phyloP scores from a whole-genome alignment of 2,797 vertebrate genomes.

The Heteromormyrus szaboi region DNA sequence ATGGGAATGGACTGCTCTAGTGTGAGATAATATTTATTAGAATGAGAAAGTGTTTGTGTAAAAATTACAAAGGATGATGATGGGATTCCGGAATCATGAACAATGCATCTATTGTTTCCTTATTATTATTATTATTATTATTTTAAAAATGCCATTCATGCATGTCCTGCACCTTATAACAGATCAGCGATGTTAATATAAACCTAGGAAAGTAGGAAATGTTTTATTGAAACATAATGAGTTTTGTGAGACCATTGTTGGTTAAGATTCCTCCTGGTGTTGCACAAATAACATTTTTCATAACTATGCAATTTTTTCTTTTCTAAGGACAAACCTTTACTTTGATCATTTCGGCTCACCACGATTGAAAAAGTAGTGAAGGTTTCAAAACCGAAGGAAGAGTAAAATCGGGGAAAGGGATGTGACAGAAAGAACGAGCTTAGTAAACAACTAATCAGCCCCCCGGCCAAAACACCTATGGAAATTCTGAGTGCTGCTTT shows the following conservation, averaged over 20 bases:
- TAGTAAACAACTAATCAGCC: neutral
- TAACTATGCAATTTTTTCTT: neutral
- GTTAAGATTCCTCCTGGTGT: neutral
- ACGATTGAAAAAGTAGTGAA: neutral
- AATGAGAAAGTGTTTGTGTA: neutral
- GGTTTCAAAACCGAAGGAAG: neutral
- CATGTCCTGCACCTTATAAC: neutral
- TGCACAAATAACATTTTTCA: neutral
- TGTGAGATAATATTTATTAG: neutral
- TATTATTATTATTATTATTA: too few species aligned
- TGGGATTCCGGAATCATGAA: neutral
- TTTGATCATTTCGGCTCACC: neutral
- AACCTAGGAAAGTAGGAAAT: neutral
- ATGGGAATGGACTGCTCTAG: neutral
- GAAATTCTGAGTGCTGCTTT: conserved; percentile 37
- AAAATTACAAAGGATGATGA: neutral
- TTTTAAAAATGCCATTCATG: neutral
- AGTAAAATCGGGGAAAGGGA: neutral
- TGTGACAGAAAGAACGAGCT: neutral
- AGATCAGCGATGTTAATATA: neutral
- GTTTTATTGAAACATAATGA: neutral
- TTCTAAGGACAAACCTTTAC: neutral
- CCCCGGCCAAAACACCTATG: conserved; percentile 23
- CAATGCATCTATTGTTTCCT: neutral
- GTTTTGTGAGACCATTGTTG: neutral